Base-by-base conservation (phyloP, 2,797 vertebrate species). In the Sibirionetta formosa region DNA sequence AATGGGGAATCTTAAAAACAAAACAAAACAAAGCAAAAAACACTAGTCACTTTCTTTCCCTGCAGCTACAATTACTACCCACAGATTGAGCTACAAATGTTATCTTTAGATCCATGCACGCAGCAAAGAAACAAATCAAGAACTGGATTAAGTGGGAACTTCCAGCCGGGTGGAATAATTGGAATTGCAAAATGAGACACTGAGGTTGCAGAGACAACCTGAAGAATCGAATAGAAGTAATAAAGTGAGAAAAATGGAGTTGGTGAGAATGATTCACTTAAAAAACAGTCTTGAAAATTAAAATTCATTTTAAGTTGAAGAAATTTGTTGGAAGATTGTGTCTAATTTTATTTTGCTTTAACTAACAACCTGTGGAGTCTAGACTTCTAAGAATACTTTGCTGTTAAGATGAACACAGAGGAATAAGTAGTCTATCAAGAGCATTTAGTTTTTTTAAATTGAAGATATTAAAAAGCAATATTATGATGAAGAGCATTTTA, bases 281-380 rank as follows among this genome's bases (percentile, higher is more conserved):
- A 90, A 86, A 86, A 65, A 14, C 4, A 56, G 12, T 46, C 54
- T 56, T 57, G 70, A 83, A 88, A 93, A 86, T 68, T 72, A 86
- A 70, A 40, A 29, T 38, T 53, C 17, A 3, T n/a, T 14, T 86
- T 58, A 88, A 69, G 64, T 75, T 40, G 33, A 61, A 88, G 46
- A 58, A 83, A 78, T 66, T 65, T 79, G 31, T n/a, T 50, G 24
- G 44, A 84, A 84, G 63, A 53, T 19, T 42, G 29, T 48, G 58
- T 26, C 54, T 66, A 48, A 66, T 77, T 90, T 88, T 86, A 66
- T 82, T 84, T 94, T 65, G 17, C n/a, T 84, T 58, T 77, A 63
- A 44, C 58, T 35, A 54, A 33, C 11, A 48, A 51, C 13, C n/a
- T 63, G 42, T 20, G 0, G 4, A 60, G 48, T 20, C 66, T 46